These are phyloP conservation scores for Sebastes kiyomatsui DNA, from an alignment of 2,797 vertebrate genomes.

Conservation along the genomic window DNA sequence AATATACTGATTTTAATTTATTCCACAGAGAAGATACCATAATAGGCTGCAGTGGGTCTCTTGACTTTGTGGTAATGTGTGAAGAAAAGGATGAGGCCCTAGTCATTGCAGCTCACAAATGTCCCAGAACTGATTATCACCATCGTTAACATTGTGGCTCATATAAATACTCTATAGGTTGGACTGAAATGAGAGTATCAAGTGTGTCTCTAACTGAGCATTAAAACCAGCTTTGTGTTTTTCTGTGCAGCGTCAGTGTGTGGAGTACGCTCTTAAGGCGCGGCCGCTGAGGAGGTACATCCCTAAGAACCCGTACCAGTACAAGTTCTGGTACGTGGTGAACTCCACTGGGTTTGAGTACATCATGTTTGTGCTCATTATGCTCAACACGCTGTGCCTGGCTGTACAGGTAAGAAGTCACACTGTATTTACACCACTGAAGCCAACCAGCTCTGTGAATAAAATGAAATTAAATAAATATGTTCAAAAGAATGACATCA, in stretches of 20 bases:
- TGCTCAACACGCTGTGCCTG: constrained; percentile 99
- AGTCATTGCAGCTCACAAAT: neutral
- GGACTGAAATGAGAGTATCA: neutral
- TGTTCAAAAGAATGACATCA: neutral
- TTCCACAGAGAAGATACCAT: neutral
- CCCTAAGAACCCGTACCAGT: constrained; percentile 99
- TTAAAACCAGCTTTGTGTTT: constrained; percentile 4
- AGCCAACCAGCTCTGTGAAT: neutral
- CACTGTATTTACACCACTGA: neutral
- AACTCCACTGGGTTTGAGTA: constrained; percentile 99
- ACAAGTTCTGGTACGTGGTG: constrained; percentile 99
- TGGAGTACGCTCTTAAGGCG: constrained; percentile 97
- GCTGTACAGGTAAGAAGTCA: constrained; percentile 92
- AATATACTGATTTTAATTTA: neutral
- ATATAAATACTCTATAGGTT: neutral
- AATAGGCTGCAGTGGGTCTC: neutral
- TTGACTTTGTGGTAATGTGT: neutral
- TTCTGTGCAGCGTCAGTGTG: constrained; percentile 92
- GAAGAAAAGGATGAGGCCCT: neutral
- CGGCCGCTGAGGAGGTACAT: constrained; percentile 96
- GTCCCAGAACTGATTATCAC: neutral
- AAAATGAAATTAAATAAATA: neutral
- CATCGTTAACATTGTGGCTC: neutral
- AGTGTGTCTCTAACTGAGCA: neutral
- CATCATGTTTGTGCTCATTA: constrained; percentile 99